Percentiles rank a stretch among this genome's conserved stretches.
These are phyloP conservation scores for Sinella curviseta DNA, from an alignment of 1,140 invertebrate genomes.

Conservation along the genomic window DNA sequence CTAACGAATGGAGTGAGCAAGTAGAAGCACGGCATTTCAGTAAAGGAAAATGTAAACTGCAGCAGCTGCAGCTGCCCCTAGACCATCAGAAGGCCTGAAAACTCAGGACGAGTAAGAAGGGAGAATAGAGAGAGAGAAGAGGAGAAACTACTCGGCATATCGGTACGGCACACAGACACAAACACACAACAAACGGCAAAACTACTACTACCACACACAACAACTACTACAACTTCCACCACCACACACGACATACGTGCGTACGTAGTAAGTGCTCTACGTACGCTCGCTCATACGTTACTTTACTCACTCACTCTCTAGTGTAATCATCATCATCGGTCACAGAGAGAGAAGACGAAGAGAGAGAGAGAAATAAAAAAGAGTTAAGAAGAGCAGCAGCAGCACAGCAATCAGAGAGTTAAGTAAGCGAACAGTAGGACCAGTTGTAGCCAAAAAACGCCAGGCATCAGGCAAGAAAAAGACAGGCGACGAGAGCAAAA, in stretches of 20 bases:
- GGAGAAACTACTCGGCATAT: neutral
- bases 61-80: slow-evolving; percentile 4
- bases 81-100: neutral
- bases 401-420: neutral
- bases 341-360: neutral
- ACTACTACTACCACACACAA: neutral
- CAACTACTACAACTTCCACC: neutral
- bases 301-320: too few relatives aligned
- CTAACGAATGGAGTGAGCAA: neutral
- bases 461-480: neutral
- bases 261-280: neutral
- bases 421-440: neutral
- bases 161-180: slow-evolving; percentile 4
- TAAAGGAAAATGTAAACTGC: neutral
- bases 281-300: neutral
- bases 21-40: neutral
- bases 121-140: neutral
- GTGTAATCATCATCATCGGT: neutral
- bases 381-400: neutral
- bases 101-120: neutral
- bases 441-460: slow-evolving; percentile 1
- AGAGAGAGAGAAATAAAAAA: neutral
- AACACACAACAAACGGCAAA: neutral
- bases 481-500: slow-evolving; percentile 15
- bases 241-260: neutral